Conservation (phyloP, 2,113 vertebrate genomes). For the Rhizomys pruinosus region DNA sequence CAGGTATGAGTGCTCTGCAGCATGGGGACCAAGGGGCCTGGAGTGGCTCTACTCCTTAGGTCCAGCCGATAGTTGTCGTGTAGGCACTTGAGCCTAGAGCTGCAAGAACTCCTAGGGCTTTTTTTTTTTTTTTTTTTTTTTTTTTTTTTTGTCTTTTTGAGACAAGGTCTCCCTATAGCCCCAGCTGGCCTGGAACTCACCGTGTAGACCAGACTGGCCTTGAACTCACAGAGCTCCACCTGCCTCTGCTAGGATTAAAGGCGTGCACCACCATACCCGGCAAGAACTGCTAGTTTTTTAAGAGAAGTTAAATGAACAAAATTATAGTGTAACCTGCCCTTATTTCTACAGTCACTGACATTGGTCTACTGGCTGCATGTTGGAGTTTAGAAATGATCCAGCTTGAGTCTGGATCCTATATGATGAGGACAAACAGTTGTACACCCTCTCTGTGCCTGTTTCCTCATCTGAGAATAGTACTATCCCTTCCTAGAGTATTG, state of each 20-base stretch:
- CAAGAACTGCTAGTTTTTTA: background rate
- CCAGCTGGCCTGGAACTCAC: too few relatives aligned
- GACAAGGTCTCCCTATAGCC: too few relatives aligned
- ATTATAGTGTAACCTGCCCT: background rate
- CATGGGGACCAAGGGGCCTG: background rate
- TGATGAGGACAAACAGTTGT: background rate
- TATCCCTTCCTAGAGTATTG: background rate
- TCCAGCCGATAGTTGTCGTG: background rate
- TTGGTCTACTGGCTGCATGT: background rate
- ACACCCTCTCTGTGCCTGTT: background rate
- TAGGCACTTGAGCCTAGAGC: background rate
- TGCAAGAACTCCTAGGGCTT: constrained; percentile 6
- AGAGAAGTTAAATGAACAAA: constrained; percentile 13
- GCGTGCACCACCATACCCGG: too few relatives aligned
- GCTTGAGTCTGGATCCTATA: background rate
- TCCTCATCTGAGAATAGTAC: background rate
- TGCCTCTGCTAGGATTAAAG: too few relatives aligned
- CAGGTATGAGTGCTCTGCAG: rapidly evolving
- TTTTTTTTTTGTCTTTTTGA: too few relatives aligned
- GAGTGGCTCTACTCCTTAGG: background rate
- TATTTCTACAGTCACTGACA: background rate
- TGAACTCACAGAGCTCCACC: too few relatives aligned
- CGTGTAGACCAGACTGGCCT: too few relatives aligned
- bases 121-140: too few relatives aligned
- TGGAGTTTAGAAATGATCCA: background rate